Percentiles rank a stretch among this genome's conserved stretches.
Evolutionary conservation across 2,797 vertebrate genomes (phyloP).

Genomic region (Poecilia velifera): DNA sequence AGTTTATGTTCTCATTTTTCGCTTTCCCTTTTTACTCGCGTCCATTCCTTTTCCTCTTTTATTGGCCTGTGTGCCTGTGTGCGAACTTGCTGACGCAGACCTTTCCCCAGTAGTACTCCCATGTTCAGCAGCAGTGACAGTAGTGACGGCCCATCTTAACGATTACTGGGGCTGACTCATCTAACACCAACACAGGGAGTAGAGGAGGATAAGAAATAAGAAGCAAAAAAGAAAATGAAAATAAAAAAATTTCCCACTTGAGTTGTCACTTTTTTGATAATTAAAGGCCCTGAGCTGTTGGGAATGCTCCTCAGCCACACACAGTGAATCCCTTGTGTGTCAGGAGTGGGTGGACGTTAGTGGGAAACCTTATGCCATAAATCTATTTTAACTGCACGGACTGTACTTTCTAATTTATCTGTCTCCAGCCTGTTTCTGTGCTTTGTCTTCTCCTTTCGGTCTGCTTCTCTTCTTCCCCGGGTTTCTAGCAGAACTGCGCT

Average conservation of each 20-base stretch:
- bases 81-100: conserved; percentile 39
- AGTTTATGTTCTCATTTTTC: neutral
- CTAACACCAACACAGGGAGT: conserved; percentile 48
- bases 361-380: conserved; percentile 44
- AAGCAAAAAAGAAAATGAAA: conserved; percentile 21
- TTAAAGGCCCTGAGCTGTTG: conserved; percentile 37
- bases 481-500: conserved; percentile 19
- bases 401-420: conserved; percentile 33
- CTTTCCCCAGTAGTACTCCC: conserved; percentile 25
- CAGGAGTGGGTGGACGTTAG: conserved; percentile 51
- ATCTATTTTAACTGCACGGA: conserved; percentile 33
- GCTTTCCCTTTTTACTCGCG: neutral
- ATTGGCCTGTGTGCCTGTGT: conserved; percentile 20
- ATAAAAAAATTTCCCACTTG: conserved; percentile 11
- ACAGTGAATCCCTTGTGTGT: conserved; percentile 31
- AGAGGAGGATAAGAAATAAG: conserved; percentile 38
- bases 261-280: conserved; percentile 52
- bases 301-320: conserved; percentile 18
- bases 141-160: conserved; percentile 37
- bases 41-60: neutral
- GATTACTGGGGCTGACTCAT: conserved; percentile 57
- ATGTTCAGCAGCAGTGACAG: conserved; percentile 37
- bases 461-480: conserved; percentile 13
- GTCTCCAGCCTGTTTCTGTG: conserved; percentile 7
- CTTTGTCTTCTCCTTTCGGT: neutral